phyloP scores from a whole-genome alignment of 2,113 vertebrate genomes.

The Epinephelus fuscoguttatus region DNA sequence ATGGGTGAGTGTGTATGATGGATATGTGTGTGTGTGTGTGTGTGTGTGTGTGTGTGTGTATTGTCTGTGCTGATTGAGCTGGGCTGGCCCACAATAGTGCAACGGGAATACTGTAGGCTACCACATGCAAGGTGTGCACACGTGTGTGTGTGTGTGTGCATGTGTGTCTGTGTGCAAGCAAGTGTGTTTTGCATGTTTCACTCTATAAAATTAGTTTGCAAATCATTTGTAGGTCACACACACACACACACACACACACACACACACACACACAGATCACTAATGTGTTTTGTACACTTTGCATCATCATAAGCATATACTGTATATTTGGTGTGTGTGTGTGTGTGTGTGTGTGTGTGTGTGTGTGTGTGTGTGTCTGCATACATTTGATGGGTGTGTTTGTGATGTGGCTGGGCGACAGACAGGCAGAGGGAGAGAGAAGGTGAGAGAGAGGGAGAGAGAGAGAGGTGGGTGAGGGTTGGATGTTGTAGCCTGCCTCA shows the following conservation, averaged over 20 bases:
- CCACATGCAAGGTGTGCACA: constrained; percentile 13
- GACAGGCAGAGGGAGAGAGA: constrained; percentile 17
- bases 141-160: too few relatives aligned
- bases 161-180: constrained; percentile 1
- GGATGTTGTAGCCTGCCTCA: constrained; percentile 80
- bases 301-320: background rate
- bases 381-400: constrained; percentile 43
- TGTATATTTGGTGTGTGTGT: background rate
- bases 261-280: background rate
- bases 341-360: background rate
- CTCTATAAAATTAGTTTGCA: constrained; percentile 2
- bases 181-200: background rate
- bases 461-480: constrained; percentile 45
- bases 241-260: background rate
- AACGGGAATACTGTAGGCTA: constrained; percentile 24
- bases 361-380: constrained; percentile 11
- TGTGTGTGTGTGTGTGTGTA: background rate
- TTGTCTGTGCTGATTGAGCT: constrained; percentile 14
- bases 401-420: constrained; percentile 24
- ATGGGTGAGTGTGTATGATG: constrained; percentile 32
- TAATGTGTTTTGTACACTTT: background rate
- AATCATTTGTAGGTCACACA: constrained; percentile 3
- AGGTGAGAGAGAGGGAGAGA: constrained; percentile 19
- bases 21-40: background rate
- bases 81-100: constrained; percentile 23